Evolutionary conservation across 1,140 invertebrate genomes (phyloP).

Genomic region (Penaeus chinensis): DNA sequence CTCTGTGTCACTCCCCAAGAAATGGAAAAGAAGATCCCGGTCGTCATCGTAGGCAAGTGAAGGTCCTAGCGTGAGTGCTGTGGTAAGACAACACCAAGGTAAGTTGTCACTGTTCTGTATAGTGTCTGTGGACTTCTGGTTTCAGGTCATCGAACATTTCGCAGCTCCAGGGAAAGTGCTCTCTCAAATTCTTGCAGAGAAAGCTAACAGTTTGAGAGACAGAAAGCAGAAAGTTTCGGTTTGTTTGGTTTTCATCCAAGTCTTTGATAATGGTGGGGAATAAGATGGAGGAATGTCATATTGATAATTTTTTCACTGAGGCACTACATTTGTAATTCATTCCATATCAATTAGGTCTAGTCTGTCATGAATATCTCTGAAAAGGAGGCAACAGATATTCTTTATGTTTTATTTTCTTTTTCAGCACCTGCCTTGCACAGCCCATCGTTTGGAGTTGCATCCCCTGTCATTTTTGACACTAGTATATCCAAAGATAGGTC

Average conservation of each 20-base stretch:
- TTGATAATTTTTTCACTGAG: constrained; percentile 24
- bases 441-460: constrained; percentile 38
- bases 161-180: neutral
- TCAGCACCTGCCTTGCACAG: constrained; percentile 39
- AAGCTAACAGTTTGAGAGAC: constrained; percentile 3
- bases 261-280: neutral
- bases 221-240: constrained; percentile 20
- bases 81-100: constrained; percentile 54
- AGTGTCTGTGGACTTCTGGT: constrained; percentile 13
- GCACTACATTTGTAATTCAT: constrained; percentile 24
- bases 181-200: neutral
- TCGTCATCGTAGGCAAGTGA: constrained; percentile 61
- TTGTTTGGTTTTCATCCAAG: constrained; percentile 25
- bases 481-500: constrained; percentile 48
- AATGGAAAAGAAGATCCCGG: constrained; percentile 38
- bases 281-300: constrained; percentile 3
- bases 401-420: constrained; percentile 42
- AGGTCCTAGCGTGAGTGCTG: constrained; percentile 57
- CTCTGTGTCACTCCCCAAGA: constrained; percentile 38
- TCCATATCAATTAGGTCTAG: neutral
- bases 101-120: constrained; percentile 30
- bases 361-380: neutral
- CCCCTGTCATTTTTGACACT: constrained; percentile 3
- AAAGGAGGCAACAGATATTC: constrained; percentile 18
- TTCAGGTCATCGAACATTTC: constrained; percentile 46